Evolutionary conservation across 2,888 invertebrate species (phyloP), one percentile per base, ranked within the genome.

Genomic region (Crioceris asparagi): DNA sequence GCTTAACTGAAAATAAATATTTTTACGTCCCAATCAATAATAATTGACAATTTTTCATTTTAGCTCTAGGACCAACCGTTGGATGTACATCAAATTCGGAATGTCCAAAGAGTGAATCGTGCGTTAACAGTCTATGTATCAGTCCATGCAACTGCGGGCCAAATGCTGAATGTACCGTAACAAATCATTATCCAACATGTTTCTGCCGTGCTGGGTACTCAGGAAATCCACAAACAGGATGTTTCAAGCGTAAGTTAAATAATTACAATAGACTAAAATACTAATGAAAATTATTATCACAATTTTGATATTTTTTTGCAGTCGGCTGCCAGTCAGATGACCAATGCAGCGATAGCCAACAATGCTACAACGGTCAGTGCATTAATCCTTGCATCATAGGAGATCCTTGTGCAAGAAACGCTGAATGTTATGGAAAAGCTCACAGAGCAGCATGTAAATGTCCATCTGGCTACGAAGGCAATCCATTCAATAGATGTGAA

Each of bases 61-160:
- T 39, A 79, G 77, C 77, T 52, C 69, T 69, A 43, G 71, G 72
- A 46, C 71, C 74, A 18, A 69, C 74, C 10, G 71, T 79, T 10
- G 86, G 83, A 32, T 90, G 90, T 57, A 75, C 75, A 52, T 76
- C 83, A 1, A 83, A 81, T 59, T 75, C 79, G 5, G 87, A 90
- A 46, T 92, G 91, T 59, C 77, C 84, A 4, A 67, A 77, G 39
- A 79, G 83, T 19, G 83, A 87, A 65, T 80, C 88, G 2, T 92
- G 91, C 57, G 72, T 88, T 35, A 90, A 88, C 54, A 71, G 75
- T 21, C 69, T 75, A 14, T 91, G 90, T 57, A 75, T 81, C 7
- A 81, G 77, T 55, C 91, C 91, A 1, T 91, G 91, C 57, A 82
- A 82, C 53, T 88, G 88, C 53, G 91, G 90, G 32, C 69, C 75